phyloP scores from a whole-genome alignment of 1,140 invertebrate species.

The Melanaphis sacchari region DNA sequence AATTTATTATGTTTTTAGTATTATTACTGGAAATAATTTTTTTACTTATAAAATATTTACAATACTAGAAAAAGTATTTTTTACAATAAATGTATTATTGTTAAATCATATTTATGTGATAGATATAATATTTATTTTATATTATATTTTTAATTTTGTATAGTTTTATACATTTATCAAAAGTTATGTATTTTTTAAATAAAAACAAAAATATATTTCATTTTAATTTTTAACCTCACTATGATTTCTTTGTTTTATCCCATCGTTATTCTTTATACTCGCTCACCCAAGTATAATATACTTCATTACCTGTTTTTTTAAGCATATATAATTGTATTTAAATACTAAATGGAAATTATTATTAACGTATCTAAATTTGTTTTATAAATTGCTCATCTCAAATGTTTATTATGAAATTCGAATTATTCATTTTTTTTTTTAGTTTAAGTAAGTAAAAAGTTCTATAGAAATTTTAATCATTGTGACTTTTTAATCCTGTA shows the following conservation, averaged over 20 bases:
- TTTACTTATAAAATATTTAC: too few species aligned
- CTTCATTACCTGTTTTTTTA: not conserved
- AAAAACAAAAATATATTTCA: not conserved
- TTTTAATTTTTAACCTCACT: not conserved
- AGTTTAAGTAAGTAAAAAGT: not conserved
- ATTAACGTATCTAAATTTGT: too few species aligned
- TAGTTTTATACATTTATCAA: not conserved
- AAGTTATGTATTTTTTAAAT: not conserved
- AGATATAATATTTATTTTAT: not conserved
- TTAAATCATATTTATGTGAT: not conserved
- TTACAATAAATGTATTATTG: not conserved
- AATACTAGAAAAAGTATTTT: too few species aligned
- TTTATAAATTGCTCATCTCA: not conserved
- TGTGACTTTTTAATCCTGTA: too few species aligned
- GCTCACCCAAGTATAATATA: not conserved
- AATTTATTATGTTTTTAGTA: not conserved
- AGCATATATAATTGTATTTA: not conserved
- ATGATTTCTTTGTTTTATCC: not conserved
- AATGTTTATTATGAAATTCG: not conserved
- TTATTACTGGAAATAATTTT: not conserved
- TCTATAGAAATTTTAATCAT: too few species aligned
- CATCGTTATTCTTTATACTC: not conserved
- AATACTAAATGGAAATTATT: too few species aligned
- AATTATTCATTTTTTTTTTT: not conserved
- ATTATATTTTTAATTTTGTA: too few species aligned